Percentiles rank a stretch among this genome's conserved stretches.
These are phyloP conservation scores for Agonopterix arenella DNA, from an alignment of 2,888 invertebrate genomes.

Conservation along the genomic window DNA sequence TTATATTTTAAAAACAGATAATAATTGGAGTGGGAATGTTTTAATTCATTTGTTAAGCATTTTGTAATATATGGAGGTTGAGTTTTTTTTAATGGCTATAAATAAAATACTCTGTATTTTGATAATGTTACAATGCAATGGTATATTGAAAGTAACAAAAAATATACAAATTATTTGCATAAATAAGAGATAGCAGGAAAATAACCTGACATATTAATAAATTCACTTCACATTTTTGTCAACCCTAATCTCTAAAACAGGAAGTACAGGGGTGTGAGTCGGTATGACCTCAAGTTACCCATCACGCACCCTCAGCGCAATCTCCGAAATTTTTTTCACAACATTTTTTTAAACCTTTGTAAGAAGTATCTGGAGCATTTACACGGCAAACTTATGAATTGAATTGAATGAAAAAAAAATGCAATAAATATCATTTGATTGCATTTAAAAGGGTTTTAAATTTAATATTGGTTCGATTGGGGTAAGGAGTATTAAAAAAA, in stretches of 20 bases:
- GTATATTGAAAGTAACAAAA: neutral
- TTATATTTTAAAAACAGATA: no score
- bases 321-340: slow-evolving; percentile 29
- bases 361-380: slow-evolving; percentile 60
- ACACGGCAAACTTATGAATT: slow-evolving; percentile 46
- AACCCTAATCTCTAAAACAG: slow-evolving; percentile 54
- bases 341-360: slow-evolving; percentile 33
- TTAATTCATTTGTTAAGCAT: no score
- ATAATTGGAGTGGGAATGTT: no score
- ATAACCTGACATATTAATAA: no score
- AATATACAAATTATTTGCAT: neutral
- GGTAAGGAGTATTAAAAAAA: slow-evolving; percentile 23
- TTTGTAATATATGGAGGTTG: no score
- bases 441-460: slow-evolving; percentile 72
- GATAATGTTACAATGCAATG: no score
- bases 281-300: slow-evolving; percentile 74
- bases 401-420: slow-evolving; percentile 46
- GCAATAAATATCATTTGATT: slow-evolving; percentile 74
- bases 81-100: no score
- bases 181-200: no score
- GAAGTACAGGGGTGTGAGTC: slow-evolving; percentile 73
- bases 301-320: slow-evolving; percentile 50
- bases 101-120: no score
- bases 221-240: slow-evolving; percentile 17
- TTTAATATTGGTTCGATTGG: slow-evolving; percentile 67